Evolutionary conservation across 2,113 vertebrate species (phyloP).

Genomic region (Mugil cephalus): DNA sequence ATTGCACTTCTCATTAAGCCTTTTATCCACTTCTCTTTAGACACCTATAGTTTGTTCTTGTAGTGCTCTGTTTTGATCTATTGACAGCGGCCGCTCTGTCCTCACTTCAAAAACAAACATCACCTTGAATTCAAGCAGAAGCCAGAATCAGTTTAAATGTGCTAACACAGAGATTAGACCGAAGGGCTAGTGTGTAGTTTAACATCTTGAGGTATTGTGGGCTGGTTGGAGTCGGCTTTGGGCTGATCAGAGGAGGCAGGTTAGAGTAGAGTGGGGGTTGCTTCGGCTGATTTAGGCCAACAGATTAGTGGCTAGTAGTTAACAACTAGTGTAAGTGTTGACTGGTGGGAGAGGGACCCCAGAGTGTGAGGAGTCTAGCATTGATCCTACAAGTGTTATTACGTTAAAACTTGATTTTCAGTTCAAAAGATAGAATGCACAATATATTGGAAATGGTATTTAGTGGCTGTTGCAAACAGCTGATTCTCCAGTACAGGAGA

Average conservation of each 20-base stretch:
- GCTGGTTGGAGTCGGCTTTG: conserved; percentile 60
- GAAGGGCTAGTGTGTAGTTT: conserved; percentile 37
- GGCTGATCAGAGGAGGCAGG: conserved; percentile 75
- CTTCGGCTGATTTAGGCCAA: conserved; percentile 67
- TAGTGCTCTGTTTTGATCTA: background rate
- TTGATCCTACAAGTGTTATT: background rate
- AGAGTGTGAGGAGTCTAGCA: conserved; percentile 13
- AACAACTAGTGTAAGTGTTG: conserved; percentile 47
- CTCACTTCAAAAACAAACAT: conserved; percentile 7
- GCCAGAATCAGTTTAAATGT: conserved; percentile 46
- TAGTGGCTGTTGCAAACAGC: background rate
- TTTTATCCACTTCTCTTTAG: too few relatives aligned
- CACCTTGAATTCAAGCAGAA: conserved; percentile 20
- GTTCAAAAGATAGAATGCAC: background rate
- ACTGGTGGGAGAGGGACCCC: conserved; percentile 26
- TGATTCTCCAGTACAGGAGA: background rate
- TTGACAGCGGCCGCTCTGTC: conserved; percentile 14
- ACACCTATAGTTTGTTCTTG: background rate
- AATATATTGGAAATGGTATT: background rate
- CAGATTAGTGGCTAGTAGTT: conserved; percentile 62
- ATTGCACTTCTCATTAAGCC: too few relatives aligned
- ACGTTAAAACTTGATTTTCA: background rate
- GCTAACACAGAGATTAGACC: conserved; percentile 48
- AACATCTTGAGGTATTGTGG: conserved; percentile 61
- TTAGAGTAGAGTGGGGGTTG: conserved; percentile 67